phyloP scores from a whole-genome alignment of 2,888 invertebrate genomes.

The Criorhina ranunculi region DNA sequence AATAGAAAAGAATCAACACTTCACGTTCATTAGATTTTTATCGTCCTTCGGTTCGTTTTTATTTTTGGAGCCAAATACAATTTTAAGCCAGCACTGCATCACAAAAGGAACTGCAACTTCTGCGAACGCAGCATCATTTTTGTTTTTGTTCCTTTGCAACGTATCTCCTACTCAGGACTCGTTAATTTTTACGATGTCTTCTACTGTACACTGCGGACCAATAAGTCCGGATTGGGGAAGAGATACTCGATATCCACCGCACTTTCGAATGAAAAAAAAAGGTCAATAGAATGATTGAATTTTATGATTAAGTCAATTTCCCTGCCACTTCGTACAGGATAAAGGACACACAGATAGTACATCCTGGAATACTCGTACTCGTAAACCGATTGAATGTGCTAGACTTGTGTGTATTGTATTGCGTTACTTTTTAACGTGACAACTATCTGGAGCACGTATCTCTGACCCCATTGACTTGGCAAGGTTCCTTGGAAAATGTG shows the following conservation, averaged over 20 bases:
- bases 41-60: constrained; percentile 6
- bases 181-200: constrained; percentile 73
- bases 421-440: constrained; percentile 60
- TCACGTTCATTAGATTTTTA: constrained; percentile 71
- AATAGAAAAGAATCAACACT: constrained; percentile 49
- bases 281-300: constrained; percentile 78
- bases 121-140: constrained; percentile 48
- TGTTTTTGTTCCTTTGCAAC: not conserved
- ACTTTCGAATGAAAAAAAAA: constrained; percentile 41
- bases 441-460: constrained; percentile 51
- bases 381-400: constrained; percentile 69
- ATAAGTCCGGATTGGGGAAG: constrained; percentile 23
- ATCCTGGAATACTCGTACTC: constrained; percentile 69
- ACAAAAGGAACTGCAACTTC: constrained; percentile 57
- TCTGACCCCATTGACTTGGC: not conserved
- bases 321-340: constrained; percentile 44
- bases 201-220: constrained; percentile 71
- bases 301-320: constrained; percentile 77
- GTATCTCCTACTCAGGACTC: constrained; percentile 36
- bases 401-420: constrained; percentile 33
- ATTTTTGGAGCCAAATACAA: constrained; percentile 27
- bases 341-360: constrained; percentile 56
- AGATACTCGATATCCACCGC: constrained; percentile 22
- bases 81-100: constrained; percentile 29
- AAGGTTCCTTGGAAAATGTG: constrained; percentile 16